Base-by-base conservation (phyloP, 2,888 invertebrate genomes). In the Myopa testacea region DNA sequence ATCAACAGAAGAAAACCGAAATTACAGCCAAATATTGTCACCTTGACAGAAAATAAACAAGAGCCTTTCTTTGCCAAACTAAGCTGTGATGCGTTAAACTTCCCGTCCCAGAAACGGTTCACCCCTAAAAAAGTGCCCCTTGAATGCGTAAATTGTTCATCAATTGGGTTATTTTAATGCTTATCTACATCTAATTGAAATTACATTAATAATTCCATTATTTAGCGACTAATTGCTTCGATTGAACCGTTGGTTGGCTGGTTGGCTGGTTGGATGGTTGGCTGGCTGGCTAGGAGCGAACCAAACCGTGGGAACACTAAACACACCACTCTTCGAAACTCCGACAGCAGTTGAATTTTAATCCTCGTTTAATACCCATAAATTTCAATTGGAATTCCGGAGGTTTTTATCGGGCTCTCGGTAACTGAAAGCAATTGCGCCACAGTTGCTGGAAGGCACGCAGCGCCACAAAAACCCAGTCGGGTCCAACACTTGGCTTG, bases 341-440 rank as follows among this genome's bases (percentile, higher is more conserved):
- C 26, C 10, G 55, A 37, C 37, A 34, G 38, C 19, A 60, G 37
- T 72, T 40, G 72, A 72, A 72, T 72, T 58, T 19, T 60, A 40
- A 60, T 72, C 16, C 58, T 62, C 60, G 60, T 72, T 72, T 40
- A 60, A 55, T 34, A 60, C 72, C 10, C 72, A 62, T 72, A 72
- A 72, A 74, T 74, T 65, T 74, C 65, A 65, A 63, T 74, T 74
- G 65, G 63, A 65, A 19, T 65, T 45, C 63, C 19, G 50, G 4
- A 14, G 38, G n/a, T n/a, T 40, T 68, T 19, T 40, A 45, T 40
- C 45, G 19, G 19, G 45, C 45, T 45, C 14, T 40, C 68, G 14
- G 14, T 45, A 40, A 40, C 16, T n/a, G 38, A 16, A 40, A 40
- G 19, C 45, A 68, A 68, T 68, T 40, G 68, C 68, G 40, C 19